These are phyloP conservation scores for Coleophora flavipennella DNA, from an alignment of 2,888 invertebrate species.

Conservation along the genomic window DNA sequence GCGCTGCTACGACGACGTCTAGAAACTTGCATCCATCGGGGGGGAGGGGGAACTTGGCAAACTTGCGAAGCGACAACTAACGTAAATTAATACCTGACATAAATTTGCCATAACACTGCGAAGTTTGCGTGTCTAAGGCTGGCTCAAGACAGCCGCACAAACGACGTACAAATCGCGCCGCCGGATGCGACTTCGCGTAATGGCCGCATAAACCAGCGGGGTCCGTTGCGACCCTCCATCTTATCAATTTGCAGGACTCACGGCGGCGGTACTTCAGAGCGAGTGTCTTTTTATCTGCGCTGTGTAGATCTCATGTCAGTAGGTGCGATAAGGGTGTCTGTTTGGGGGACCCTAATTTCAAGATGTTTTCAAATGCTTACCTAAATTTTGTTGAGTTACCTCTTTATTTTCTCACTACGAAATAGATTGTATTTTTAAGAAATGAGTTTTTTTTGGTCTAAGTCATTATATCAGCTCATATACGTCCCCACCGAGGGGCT, in stretches of 20 bases:
- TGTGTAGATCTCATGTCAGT: conserved; percentile 1
- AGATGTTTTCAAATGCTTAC: too few relatives aligned
- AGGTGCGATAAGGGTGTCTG: background rate
- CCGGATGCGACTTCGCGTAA: conserved; percentile 49
- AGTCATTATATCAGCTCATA: too few relatives aligned
- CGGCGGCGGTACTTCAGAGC: conserved; percentile 24
- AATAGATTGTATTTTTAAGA: too few relatives aligned
- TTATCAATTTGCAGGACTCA: conserved; percentile 37
- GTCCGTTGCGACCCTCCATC: conserved; percentile 31
- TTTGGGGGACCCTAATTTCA: too few relatives aligned
- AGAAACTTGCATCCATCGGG: conserved; percentile 32
- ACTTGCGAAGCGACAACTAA: conserved; percentile 55
- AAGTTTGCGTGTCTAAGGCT: conserved; percentile 48
- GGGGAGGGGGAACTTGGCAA: conserved; percentile 31
- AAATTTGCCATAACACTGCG: conserved; percentile 66
- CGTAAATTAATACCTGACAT: conserved; percentile 72
- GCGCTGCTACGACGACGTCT: conserved; percentile 21
- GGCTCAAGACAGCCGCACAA: conserved; percentile 38
- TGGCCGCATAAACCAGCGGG: conserved; percentile 56
- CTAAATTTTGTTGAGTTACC: too few relatives aligned
- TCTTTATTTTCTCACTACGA: too few relatives aligned
- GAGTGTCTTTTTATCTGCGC: conserved; percentile 16
- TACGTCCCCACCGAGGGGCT: too few relatives aligned
- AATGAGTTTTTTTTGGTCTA: too few relatives aligned
- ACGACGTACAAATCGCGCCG: conserved; percentile 49